Percentiles rank a stretch among this genome's conserved stretches.
phyloP scores from a whole-genome alignment of 2,888 invertebrate species.

The Scelioninae gen. 1 region DNA sequence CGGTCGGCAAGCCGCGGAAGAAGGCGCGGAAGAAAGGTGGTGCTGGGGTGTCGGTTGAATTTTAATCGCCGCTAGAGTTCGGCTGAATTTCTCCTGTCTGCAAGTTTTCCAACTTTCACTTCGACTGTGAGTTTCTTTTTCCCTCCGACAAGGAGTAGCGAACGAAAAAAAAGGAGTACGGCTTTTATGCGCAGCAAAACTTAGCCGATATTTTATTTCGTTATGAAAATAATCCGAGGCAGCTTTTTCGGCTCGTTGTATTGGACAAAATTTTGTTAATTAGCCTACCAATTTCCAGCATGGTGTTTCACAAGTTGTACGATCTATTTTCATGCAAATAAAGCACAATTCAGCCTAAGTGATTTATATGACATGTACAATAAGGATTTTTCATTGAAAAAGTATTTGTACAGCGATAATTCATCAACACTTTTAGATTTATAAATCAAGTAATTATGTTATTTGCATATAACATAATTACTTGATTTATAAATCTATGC shows the following conservation, averaged over 20 bases:
- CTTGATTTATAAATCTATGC: no score
- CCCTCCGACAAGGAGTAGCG: slow-evolving; percentile 9
- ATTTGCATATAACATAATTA: no score
- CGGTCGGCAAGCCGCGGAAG: slow-evolving; percentile 21
- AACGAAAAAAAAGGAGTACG: slow-evolving; percentile 33
- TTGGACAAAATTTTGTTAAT: slow-evolving; percentile 39
- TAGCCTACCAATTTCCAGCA: slow-evolving; percentile 13
- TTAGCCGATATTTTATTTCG: slow-evolving; percentile 65
- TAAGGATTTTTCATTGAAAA: no score
- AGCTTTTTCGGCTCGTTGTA: slow-evolving; percentile 39
- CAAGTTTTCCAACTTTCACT: slow-evolving; percentile 68
- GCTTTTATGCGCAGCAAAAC: slow-evolving; percentile 54
- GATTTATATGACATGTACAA: no score
- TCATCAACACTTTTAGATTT: no score
- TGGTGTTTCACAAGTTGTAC: neutral
- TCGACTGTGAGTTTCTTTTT: slow-evolving; percentile 55
- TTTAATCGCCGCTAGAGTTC: slow-evolving; percentile 74
- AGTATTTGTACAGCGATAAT: no score
- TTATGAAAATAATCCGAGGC: slow-evolving; percentile 62
- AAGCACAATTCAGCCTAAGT: no score
- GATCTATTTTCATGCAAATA: neutral
- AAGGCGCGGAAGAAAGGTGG: slow-evolving; percentile 22
- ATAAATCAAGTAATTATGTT: no score
- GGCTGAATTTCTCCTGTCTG: slow-evolving; percentile 62
- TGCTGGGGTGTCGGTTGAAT: slow-evolving; percentile 71